phyloP scores from a whole-genome alignment of 1,140 invertebrate species.

The Leptoteleia sp. region DNA sequence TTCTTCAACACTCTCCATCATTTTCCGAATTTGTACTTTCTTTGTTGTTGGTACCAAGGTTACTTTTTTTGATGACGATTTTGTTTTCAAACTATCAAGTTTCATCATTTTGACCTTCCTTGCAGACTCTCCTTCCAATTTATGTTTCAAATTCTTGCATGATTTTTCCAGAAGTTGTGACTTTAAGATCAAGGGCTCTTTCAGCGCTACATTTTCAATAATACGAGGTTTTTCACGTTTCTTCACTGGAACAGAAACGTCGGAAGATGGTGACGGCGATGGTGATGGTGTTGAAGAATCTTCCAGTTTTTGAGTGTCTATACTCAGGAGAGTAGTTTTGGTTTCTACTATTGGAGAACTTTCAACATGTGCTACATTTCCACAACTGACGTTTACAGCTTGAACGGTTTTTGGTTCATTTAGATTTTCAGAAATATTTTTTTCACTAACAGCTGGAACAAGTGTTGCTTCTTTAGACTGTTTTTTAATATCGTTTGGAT shows the following conservation, averaged over 20 bases:
- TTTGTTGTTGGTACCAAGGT: slow-evolving; percentile 60
- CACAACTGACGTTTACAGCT: no score
- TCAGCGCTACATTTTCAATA: slow-evolving; percentile 76
- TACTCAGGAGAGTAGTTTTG: slow-evolving; percentile 13
- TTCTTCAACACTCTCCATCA: not conserved
- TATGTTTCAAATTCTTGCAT: slow-evolving; percentile 74
- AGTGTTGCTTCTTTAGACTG: not conserved
- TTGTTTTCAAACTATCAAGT: slow-evolving; percentile 68
- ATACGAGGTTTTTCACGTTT: slow-evolving; percentile 79
- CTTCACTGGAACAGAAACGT: slow-evolving; percentile 73
- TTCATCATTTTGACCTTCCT: slow-evolving; percentile 71
- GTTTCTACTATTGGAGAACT: not conserved
- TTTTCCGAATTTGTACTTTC: slow-evolving; percentile 35
- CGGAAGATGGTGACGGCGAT: slow-evolving; percentile 67
- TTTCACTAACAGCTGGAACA: slow-evolving; percentile 3
- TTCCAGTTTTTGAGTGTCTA: slow-evolving; percentile 65
- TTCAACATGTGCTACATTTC: no score
- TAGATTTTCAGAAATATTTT: not conserved
- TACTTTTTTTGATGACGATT: slow-evolving; percentile 7
- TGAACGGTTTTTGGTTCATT: not conserved
- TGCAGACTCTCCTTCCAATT: slow-evolving; percentile 67
- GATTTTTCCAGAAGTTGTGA: slow-evolving; percentile 74
- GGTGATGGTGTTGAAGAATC: slow-evolving; percentile 57
- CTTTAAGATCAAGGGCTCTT: slow-evolving; percentile 76
- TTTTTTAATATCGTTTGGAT: slow-evolving; percentile 27